Evolutionary conservation across 2,113 vertebrate genomes (phyloP).

Genomic region (Antechinus stuartii): DNA sequence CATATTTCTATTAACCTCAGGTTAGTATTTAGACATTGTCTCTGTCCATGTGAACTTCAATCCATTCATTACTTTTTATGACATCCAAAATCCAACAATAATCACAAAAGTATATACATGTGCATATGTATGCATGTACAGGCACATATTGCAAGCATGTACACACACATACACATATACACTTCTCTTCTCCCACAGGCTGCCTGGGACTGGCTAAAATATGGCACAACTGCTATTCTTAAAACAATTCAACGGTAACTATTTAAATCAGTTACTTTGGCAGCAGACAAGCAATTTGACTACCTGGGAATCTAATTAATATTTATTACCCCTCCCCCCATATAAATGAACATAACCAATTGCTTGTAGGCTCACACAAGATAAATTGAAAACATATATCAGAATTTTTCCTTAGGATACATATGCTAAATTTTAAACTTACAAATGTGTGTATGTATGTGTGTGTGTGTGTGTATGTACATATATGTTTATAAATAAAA

Average conservation of each 20-base stretch:
- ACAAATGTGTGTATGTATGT: background rate
- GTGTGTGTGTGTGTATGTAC: too few relatives aligned
- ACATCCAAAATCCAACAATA: background rate
- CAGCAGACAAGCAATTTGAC: background rate
- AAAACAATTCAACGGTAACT: background rate
- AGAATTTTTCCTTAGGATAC: background rate
- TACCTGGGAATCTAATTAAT: background rate
- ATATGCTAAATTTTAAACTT: background rate
- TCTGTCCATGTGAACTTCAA: background rate
- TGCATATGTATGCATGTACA: background rate
- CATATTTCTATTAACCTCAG: background rate
- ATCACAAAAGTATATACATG: background rate
- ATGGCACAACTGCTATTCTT: background rate
- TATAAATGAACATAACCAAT: background rate
- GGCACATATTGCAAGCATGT: too few relatives aligned
- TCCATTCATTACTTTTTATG: background rate
- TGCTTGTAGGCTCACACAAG: background rate
- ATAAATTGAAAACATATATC: background rate
- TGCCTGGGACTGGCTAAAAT: background rate
- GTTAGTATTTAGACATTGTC: background rate
- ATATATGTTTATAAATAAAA: background rate
- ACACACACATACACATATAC: background rate
- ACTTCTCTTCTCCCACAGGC: background rate
- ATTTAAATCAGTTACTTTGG: background rate
- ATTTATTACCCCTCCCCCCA: background rate